Evolutionary conservation across 2,888 invertebrate species (phyloP).

Genomic region (Aethes cnicana): DNA sequence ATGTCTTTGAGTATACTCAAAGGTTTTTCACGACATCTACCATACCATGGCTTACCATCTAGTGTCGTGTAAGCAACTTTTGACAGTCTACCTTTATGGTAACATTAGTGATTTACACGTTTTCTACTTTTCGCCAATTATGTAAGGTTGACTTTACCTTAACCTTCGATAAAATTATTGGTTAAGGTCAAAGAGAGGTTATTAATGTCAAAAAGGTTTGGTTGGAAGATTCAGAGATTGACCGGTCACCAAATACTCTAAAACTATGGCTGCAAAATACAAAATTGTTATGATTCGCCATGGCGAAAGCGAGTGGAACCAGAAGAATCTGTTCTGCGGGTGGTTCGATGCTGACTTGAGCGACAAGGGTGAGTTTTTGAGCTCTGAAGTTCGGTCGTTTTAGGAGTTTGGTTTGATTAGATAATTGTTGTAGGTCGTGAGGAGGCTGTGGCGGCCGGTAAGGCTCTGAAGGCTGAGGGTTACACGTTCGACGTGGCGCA

Average conservation of each 20-base stretch:
- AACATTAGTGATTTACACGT: no score
- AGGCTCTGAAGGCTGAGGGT: conserved; percentile 86
- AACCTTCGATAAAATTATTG: not conserved
- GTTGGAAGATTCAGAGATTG: conserved; percentile 6
- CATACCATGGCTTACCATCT: no score
- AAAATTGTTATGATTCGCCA: conserved; percentile 89
- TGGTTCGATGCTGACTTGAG: conserved; percentile 88
- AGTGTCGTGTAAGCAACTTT: no score
- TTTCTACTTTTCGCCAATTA: no score
- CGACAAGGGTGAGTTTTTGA: conserved; percentile 80
- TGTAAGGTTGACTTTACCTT: not conserved
- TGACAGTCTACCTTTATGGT: no score
- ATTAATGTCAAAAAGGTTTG: conserved; percentile 49
- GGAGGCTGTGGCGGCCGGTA: conserved; percentile 88
- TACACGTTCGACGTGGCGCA: conserved; percentile 90
- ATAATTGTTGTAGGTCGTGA: conserved; percentile 75
- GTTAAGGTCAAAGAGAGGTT: conserved; percentile 53
- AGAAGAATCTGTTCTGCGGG: conserved; percentile 88
- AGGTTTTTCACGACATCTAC: no score
- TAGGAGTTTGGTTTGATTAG: conserved; percentile 14
- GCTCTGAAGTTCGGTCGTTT: not conserved
- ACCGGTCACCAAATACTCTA: conserved; percentile 24
- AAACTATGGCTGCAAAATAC: conserved; percentile 73
- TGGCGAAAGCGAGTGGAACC: conserved; percentile 89
- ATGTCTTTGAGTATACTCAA: no score